A percentile compares a stretch with the other conserved stretches of the same genome.
These are phyloP conservation scores for Sebastes flavidus DNA, from an alignment of 2,797 vertebrate species.

Conservation along the genomic window DNA sequence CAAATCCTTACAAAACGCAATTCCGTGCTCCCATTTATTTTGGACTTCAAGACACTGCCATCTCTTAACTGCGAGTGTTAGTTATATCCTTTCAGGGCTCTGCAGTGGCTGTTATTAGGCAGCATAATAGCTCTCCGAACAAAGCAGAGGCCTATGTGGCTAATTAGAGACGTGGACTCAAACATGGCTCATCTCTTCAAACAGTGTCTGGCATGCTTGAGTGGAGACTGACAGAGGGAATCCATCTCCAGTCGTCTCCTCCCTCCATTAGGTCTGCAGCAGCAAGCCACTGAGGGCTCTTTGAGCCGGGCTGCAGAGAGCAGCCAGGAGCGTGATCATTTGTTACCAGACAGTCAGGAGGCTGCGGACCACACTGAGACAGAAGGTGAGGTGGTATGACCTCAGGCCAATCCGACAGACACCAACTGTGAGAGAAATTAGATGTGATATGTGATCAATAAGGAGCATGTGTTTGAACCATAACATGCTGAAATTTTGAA, in stretches of 20 bases:
- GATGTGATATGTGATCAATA: slow-evolving; percentile 56
- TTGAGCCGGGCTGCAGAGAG: slow-evolving; percentile 56
- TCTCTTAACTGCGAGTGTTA: slow-evolving; percentile 52
- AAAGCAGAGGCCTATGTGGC: slow-evolving; percentile 62
- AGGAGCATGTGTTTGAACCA: background rate
- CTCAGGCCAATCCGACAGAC: slow-evolving; percentile 54
- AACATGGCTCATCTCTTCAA: slow-evolving; percentile 74
- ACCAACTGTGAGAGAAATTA: slow-evolving; percentile 53
- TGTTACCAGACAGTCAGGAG: slow-evolving; percentile 65
- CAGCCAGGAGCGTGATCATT: slow-evolving; percentile 64
- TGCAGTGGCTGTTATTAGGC: slow-evolving; percentile 55
- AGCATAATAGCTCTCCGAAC: slow-evolving; percentile 57
- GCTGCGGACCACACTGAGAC: slow-evolving; percentile 48
- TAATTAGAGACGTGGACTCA: slow-evolving; percentile 76
- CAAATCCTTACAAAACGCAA: slow-evolving; percentile 68
- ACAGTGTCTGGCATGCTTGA: slow-evolving; percentile 70
- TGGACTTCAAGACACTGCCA: slow-evolving; percentile 39
- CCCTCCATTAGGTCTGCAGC: slow-evolving; percentile 52
- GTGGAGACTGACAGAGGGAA: slow-evolving; percentile 70
- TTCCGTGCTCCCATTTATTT: slow-evolving; percentile 61
- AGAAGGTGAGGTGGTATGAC: slow-evolving; percentile 50
- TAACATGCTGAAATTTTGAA: background rate
- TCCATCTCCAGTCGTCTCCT: slow-evolving; percentile 62
- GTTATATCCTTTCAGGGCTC: slow-evolving; percentile 50
- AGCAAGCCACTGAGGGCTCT: slow-evolving; percentile 55